Conservation (phyloP, 2,797 vertebrate genomes). For the Pseudochromis fuscus region DNA sequence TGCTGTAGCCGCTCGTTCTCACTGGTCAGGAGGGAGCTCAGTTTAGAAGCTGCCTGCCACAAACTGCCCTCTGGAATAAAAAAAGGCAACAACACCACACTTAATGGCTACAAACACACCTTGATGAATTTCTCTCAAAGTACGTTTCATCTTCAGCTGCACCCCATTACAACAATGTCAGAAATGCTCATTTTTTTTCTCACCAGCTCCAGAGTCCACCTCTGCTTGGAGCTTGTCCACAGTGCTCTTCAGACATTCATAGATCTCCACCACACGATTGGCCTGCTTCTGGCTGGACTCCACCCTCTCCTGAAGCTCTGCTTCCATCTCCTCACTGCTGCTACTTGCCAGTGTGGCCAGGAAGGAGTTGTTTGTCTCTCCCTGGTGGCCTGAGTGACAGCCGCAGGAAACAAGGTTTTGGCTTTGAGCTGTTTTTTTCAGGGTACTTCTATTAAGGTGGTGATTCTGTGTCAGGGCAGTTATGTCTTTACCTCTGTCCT, state of each 20-base stretch:
- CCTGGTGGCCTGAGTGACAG: constrained; percentile 78
- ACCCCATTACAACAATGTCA: not conserved
- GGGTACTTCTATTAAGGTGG: not conserved
- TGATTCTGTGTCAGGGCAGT: not conserved
- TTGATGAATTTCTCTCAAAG: not conserved
- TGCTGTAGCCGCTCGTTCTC: constrained; percentile 93
- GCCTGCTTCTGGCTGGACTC: constrained; percentile 93
- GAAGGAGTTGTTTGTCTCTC: constrained; percentile 90
- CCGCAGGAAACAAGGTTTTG: not conserved
- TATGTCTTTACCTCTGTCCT: constrained; percentile 86
- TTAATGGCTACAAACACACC: not conserved
- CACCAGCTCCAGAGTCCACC: constrained; percentile 73
- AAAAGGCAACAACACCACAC: not conserved
- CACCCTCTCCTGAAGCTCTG: constrained; percentile 94
- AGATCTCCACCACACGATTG: constrained; percentile 90
- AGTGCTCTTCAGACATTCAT: constrained; percentile 87
- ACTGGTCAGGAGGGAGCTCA: constrained; percentile 88
- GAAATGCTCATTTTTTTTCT: constrained; percentile 14
- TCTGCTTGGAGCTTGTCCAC: constrained; percentile 83
- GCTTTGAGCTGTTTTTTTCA: not conserved
- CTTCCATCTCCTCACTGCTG: constrained; percentile 97
- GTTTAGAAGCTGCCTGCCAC: constrained; percentile 76
- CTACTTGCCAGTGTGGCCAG: constrained; percentile 95
- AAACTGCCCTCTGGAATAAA: constrained; percentile 73
- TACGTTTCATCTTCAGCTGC: not conserved